Evolutionary conservation across 2,888 invertebrate species (phyloP).

Genomic region (Deladenus siricidicola): DNA sequence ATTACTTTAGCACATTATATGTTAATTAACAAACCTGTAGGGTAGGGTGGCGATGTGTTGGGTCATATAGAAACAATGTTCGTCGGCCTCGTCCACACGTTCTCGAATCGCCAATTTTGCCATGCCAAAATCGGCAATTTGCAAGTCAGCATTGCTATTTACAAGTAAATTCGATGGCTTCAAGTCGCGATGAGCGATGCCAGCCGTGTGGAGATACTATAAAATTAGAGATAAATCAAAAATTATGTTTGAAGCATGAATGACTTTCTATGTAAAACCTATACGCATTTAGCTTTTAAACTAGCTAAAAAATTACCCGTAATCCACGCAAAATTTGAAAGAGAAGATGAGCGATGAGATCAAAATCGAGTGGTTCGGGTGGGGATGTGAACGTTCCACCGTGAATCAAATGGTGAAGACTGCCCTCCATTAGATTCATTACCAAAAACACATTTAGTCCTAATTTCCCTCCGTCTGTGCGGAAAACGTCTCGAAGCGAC

Average conservation of each 20-base stretch:
- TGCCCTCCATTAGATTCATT: constrained; percentile 50
- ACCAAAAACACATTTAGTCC: constrained; percentile 48
- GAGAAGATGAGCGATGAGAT: constrained; percentile 36
- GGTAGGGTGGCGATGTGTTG: constrained; percentile 49
- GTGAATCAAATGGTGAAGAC: constrained; percentile 47
- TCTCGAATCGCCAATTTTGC: constrained; percentile 39
- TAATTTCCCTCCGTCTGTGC: constrained; percentile 43
- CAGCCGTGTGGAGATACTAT: constrained; percentile 47
- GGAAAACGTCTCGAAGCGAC: constrained; percentile 43
- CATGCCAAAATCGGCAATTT: constrained; percentile 50
- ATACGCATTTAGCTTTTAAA: too few species aligned
- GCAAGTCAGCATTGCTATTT: constrained; percentile 38
- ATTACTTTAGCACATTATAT: background rate
- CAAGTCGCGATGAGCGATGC: constrained; percentile 47
- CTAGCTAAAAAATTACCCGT: constrained; percentile 11
- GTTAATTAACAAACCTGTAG: constrained; percentile 23
- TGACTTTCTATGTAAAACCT: too few species aligned
- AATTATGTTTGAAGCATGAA: background rate
- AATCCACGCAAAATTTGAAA: constrained; percentile 44
- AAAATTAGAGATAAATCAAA: constrained; percentile 1
- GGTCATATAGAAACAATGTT: constrained; percentile 51
- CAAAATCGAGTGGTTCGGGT: constrained; percentile 36
- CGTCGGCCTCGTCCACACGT: constrained; percentile 42
- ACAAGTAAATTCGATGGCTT: constrained; percentile 49
- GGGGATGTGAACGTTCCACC: constrained; percentile 14